Conservation (phyloP, 2,113 vertebrate genomes). For the Silurus glanis region DNA sequence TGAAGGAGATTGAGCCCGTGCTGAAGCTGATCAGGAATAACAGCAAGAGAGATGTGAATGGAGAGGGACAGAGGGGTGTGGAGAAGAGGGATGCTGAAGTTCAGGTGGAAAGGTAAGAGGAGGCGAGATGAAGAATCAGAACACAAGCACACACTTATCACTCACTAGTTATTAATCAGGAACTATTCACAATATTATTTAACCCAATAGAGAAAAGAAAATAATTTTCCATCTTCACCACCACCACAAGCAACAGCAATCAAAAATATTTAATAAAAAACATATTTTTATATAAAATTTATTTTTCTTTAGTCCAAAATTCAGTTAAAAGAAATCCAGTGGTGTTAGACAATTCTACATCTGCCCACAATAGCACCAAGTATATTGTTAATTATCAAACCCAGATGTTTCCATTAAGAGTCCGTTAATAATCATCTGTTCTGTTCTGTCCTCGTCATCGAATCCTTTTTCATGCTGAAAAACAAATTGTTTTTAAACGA, state of each 20-base stretch:
- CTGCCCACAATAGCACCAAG: background rate
- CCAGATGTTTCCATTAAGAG: background rate
- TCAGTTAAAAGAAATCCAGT: background rate
- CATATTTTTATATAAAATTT: too few relatives aligned
- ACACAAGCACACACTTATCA: background rate
- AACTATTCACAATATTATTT: background rate
- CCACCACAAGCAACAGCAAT: too few relatives aligned
- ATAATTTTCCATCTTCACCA: too few relatives aligned
- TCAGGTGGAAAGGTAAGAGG: slow-evolving; percentile 90
- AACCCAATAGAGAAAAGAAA: background rate
- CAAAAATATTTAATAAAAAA: too few relatives aligned
- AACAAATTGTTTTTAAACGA: background rate
- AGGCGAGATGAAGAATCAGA: slow-evolving; percentile 1
- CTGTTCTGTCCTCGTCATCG: background rate
- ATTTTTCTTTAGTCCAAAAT: too few relatives aligned
- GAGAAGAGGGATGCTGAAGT: slow-evolving; percentile 83
- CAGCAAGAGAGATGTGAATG: slow-evolving; percentile 72
- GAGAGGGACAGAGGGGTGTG: slow-evolving; percentile 72
- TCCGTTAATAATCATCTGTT: background rate
- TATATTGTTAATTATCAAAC: background rate
- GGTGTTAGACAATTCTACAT: background rate
- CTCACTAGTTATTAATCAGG: background rate
- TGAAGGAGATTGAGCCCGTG: slow-evolving; percentile 91
- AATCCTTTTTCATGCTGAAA: background rate
- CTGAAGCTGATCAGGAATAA: slow-evolving; percentile 82